Conservation (phyloP, 2,113 vertebrate species). For the Ahaetulla prasina region DNA sequence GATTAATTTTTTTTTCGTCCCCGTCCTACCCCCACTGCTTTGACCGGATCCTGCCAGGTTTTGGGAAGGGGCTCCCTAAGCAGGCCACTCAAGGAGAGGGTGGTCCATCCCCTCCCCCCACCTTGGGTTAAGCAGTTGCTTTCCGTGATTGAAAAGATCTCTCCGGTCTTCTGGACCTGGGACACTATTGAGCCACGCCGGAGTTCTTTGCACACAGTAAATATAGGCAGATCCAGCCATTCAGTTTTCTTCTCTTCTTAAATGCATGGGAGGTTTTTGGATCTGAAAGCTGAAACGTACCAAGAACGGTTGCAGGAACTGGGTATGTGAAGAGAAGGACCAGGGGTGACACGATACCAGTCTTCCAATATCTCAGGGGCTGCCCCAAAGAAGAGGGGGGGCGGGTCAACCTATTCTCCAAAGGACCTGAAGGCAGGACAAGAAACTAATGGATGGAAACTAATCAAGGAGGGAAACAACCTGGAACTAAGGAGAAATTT, state of each 20-base stretch:
- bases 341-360: too few relatives aligned
- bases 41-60: not conserved
- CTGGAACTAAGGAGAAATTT: too few relatives aligned
- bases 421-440: fast-evolving
- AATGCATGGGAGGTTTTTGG: too few relatives aligned
- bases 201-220: not conserved
- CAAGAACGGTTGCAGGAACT: too few relatives aligned
- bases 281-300: too few relatives aligned
- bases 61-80: not conserved
- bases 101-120: too few relatives aligned
- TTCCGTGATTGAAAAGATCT: not conserved
- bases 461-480: too few relatives aligned
- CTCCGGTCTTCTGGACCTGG: fast-evolving
- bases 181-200: not conserved
- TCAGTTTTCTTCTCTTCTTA: not conserved
- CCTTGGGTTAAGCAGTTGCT: not conserved
- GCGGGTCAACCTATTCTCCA: too few relatives aligned
- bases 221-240: not conserved
- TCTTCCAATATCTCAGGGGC: too few relatives aligned
- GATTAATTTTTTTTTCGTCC: not conserved
- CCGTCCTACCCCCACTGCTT: not conserved
- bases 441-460: too few relatives aligned
- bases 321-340: too few relatives aligned
- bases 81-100: not conserved
- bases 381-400: too few relatives aligned